Conservation (phyloP, 30 jellyfish, hydroid and myxozoan genomes). For the Morbakka virulenta region DNA sequence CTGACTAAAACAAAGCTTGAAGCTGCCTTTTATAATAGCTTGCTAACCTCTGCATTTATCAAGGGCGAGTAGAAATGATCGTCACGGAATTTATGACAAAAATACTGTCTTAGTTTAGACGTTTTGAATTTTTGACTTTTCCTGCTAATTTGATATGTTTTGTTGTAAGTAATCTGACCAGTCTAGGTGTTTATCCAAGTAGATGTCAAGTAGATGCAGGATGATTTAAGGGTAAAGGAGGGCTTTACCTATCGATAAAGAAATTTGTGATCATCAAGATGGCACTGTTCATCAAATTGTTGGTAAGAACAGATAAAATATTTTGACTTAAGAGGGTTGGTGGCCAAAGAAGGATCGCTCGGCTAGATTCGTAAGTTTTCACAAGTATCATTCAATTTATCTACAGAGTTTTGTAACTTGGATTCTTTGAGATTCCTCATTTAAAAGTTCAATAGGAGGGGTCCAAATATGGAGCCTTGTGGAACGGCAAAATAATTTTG, state of each 20-base stretch:
- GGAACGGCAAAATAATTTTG: conserved; percentile 2
- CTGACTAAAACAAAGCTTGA: too few species aligned
- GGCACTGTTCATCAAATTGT: too few species aligned
- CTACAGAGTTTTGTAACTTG: conserved; percentile 8
- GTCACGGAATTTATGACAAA: not conserved
- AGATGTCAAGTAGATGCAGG: conserved; percentile 18
- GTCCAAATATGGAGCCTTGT: not conserved
- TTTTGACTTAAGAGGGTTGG: too few species aligned
- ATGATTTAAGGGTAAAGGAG: conserved; percentile 1
- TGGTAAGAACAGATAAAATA: too few species aligned
- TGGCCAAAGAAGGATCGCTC: not conserved
- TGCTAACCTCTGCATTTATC: conserved; percentile 2
- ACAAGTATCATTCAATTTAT: not conserved
- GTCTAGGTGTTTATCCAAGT: conserved; percentile 12
- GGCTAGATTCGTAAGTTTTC: too few species aligned
- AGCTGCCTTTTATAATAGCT: conserved; percentile 5
- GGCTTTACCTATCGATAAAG: not conserved
- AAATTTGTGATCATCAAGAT: too few species aligned
- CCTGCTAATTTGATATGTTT: not conserved
- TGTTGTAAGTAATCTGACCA: conserved; percentile 15
- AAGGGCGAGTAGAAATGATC: conserved; percentile 3
- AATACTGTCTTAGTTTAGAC: not conserved
- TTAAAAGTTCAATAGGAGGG: not conserved
- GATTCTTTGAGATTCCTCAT: not conserved
- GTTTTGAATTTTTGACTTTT: not conserved